A percentile compares a stretch with the other conserved stretches of the same genome.
phyloP scores from a whole-genome alignment of 2,888 invertebrate species.

The Tachina lurida region DNA sequence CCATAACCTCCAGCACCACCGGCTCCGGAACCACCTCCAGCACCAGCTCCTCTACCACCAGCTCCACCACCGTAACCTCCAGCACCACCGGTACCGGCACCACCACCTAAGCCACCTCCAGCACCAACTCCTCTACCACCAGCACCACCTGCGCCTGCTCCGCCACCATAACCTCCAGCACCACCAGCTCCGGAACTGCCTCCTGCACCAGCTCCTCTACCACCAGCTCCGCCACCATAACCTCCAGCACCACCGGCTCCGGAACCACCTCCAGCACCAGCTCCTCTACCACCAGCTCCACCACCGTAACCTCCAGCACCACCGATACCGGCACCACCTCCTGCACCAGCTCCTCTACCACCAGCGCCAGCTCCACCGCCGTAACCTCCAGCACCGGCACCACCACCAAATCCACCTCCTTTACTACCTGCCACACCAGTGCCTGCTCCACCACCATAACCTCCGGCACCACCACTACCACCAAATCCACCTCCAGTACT shows the following conservation, averaged over 20 bases:
- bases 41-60: conserved; percentile 74
- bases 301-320: conserved; percentile 68
- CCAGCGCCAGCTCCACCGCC: conserved; percentile 61
- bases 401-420: conserved; percentile 75
- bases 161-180: conserved; percentile 68
- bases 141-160: conserved; percentile 37
- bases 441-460: conserved; percentile 73
- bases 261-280: conserved; percentile 69
- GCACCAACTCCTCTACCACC: conserved; percentile 65
- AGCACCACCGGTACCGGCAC: conserved; percentile 39
- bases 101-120: conserved; percentile 64
- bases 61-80: conserved; percentile 44
- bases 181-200: conserved; percentile 61
- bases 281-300: conserved; percentile 10
- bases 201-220: conserved; percentile 65
- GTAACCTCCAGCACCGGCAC: conserved; percentile 71
- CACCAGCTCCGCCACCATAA: conserved; percentile 74
- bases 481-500: conserved; percentile 70
- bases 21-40: conserved; percentile 10
- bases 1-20: conserved; percentile 75
- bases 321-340: conserved; percentile 76
- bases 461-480: conserved; percentile 73
- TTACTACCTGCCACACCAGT: conserved; percentile 75
- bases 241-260: conserved; percentile 62
- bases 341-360: conserved; percentile 70